phyloP scores from a whole-genome alignment of 2,113 vertebrate species.

The Chamaetylas fuelleborni region DNA sequence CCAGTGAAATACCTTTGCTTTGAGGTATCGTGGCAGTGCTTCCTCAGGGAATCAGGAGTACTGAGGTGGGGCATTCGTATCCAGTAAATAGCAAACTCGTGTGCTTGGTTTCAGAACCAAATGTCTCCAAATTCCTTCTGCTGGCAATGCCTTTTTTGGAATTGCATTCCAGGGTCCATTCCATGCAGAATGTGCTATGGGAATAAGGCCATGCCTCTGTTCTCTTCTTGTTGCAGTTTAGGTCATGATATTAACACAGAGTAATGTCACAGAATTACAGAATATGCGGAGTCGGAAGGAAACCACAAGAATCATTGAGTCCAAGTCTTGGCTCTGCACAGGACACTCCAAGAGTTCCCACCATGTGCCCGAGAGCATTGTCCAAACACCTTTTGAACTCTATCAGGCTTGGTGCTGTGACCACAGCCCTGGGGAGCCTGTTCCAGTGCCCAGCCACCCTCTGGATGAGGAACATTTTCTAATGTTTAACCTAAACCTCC shows the following conservation, averaged over 20 bases:
- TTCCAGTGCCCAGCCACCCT: not conserved
- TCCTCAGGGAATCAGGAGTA: not conserved
- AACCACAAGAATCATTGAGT: not conserved
- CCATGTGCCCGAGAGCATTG: not conserved
- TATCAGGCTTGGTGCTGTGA: not conserved
- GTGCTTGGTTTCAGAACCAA: not conserved
- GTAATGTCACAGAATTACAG: not conserved
- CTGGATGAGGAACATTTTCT: not conserved
- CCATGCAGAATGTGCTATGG: not conserved
- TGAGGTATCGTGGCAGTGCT: accelerated
- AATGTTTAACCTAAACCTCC: not conserved
- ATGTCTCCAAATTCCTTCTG: not conserved
- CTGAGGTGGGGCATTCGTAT: not conserved
- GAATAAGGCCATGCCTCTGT: not conserved
- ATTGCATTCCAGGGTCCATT: not conserved
- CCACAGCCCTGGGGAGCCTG: not conserved
- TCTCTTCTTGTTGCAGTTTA: not conserved
- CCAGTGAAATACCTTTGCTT: not conserved
- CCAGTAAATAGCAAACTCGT: not conserved
- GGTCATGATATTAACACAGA: not conserved
- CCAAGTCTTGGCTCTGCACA: not conserved
- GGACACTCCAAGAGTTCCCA: not conserved
- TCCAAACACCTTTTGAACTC: not conserved
- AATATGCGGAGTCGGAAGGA: not conserved
- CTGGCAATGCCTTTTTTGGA: not conserved